Conservation (phyloP, 2,797 vertebrate genomes). For the Fringilla coelebs region DNA sequence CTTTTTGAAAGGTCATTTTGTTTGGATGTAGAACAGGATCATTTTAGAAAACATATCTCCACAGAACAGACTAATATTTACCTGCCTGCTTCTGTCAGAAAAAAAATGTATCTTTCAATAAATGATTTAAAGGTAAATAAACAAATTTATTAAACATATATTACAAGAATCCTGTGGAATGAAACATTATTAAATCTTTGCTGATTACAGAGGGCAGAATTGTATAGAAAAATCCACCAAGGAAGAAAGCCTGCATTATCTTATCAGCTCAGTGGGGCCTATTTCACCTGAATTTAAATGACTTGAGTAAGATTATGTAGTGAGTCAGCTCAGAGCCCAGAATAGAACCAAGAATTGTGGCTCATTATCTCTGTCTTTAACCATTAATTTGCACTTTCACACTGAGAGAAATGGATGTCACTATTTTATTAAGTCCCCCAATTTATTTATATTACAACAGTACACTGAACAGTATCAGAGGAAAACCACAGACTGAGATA, state of each 20-base stretch:
- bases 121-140: neutral
- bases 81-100: neutral
- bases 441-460: neutral
- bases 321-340: conserved; percentile 6
- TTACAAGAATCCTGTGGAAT: neutral
- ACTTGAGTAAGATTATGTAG: neutral
- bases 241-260: neutral
- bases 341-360: conserved; percentile 39
- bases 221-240: neutral
- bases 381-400: neutral
- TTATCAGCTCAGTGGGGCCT: neutral
- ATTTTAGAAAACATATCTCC: neutral
- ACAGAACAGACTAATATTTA: neutral
- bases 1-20: neutral
- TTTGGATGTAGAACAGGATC: neutral
- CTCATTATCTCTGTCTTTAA: conserved; percentile 16
- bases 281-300: neutral
- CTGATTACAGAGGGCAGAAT: neutral
- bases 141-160: neutral
- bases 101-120: neutral
- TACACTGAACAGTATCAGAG: neutral
- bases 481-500: neutral
- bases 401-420: neutral
- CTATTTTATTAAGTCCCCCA: neutral
- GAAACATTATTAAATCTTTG: neutral